Evolutionary conservation across 2,888 invertebrate species (phyloP), one percentile per base, ranked within the genome.

Genomic region (Auanema freiburgensis): DNA sequence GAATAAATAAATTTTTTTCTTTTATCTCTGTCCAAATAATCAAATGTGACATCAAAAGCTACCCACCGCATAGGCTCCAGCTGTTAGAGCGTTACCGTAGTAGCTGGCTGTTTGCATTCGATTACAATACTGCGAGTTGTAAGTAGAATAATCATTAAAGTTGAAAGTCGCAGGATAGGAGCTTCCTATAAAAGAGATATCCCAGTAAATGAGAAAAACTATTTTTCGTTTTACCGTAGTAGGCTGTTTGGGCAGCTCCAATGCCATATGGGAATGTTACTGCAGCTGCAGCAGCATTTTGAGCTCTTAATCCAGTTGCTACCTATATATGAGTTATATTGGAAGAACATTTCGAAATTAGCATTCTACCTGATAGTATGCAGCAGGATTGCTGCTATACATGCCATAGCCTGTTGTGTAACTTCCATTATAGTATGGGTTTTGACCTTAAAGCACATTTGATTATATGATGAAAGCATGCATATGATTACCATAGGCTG

Each of bases 81-180:
- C 62, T 6, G 63, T 41, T 57, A 71, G 33, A 6, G 65, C 59
- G n/a, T 65, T 60, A 46, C 59, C 63, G 44, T 63, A 63, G 46
- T 60, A 52, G 16, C 62, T 53, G 18, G 58, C 44, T 14, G 50
- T 57, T 1, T 57, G 49, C 21, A 68, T 63, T 5, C 55, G 50
- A 18, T 43, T 52, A 61, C 71, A 74, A 58, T 69, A 71, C 18
- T 63, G 69, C 0, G 43, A n/a, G 55, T 66, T 69, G 33, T 69
- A 74, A 1, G 62, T 54, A 16, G 66, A 58, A 18, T 74, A 74
- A 44, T 71, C 71, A 8, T 61, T 55, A 6, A 67, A 54, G 23
- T 67, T 69, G 55, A 67, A 70, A 49, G 65, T 63, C 16, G 69
- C 56, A 2, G 67, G 67, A 44, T 72, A 72, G 16, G 54, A 25